These are phyloP conservation scores for Anthopleura xanthogrammica DNA, from an alignment of 92 coral and sea anemone genomes.

Conservation along the genomic window DNA sequence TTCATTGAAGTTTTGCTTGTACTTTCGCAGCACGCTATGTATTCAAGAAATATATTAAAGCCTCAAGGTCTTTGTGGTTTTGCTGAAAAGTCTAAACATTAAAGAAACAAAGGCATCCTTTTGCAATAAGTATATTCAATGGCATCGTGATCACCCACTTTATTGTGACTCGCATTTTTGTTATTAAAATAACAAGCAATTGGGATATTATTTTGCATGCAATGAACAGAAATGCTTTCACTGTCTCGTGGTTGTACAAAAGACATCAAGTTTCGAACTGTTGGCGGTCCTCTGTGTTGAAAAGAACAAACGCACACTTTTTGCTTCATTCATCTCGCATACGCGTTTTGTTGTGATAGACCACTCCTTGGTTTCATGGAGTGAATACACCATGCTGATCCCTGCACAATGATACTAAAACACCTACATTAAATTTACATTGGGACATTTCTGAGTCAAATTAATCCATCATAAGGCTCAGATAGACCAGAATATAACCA, in stretches of 20 bases:
- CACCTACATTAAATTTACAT: conserved; percentile 16
- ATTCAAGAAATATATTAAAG: conserved; percentile 3
- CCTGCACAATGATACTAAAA: conserved; percentile 13
- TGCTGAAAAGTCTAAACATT: conserved; percentile 17
- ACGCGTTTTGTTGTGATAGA: conserved; percentile 19
- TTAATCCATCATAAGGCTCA: conserved; percentile 1
- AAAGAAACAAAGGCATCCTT: conserved; percentile 13
- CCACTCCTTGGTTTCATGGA: conserved; percentile 33
- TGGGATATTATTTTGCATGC: conserved; percentile 18
- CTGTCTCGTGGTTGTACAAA: conserved; percentile 37
- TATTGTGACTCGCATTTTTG: background rate
- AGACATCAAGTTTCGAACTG: conserved; percentile 25
- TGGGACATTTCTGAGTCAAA: conserved; percentile 11
- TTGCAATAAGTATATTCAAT: conserved; percentile 17
- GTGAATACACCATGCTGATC: conserved; percentile 17
- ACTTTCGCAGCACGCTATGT: conserved; percentile 16
- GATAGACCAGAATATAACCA: conserved; percentile 17
- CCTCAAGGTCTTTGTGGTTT: conserved; percentile 23
- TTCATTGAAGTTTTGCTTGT: conserved; percentile 23
- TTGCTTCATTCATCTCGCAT: conserved; percentile 6
- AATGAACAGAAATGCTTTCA: conserved; percentile 18
- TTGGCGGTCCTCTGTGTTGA: conserved; percentile 11
- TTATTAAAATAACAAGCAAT: conserved; percentile 1
- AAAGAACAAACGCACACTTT: conserved; percentile 24
- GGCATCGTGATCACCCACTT: conserved; percentile 1